A percentile compares a stretch with the other conserved stretches of the same genome.
These are phyloP conservation scores for Rhagonycha lutea DNA, from an alignment of 2,888 invertebrate species.

Conservation along the genomic window DNA sequence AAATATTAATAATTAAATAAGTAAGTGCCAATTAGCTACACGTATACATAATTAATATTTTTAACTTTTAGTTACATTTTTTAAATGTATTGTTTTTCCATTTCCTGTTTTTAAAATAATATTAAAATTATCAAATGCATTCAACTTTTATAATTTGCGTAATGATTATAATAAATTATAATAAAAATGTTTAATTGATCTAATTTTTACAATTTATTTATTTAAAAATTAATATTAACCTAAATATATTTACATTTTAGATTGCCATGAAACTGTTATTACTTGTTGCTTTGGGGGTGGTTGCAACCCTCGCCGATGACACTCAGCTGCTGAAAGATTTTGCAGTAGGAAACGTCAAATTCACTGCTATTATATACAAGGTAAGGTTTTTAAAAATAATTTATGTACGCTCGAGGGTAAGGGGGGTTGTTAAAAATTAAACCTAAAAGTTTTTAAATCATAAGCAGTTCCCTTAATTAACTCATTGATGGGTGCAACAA, in stretches of 20 bases:
- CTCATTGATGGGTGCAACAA: slow-evolving; percentile 68
- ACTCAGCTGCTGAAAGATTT: slow-evolving; percentile 50
- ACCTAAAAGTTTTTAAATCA: slow-evolving; percentile 40
- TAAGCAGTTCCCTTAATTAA: slow-evolving; percentile 76
- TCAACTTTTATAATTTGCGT: background rate
- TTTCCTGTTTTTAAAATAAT: background rate
- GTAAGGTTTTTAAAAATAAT: slow-evolving; percentile 49
- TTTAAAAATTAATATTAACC: background rate
- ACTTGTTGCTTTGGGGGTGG: slow-evolving; percentile 38
- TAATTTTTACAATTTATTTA: background rate
- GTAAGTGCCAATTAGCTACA: background rate
- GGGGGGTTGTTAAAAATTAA: background rate
- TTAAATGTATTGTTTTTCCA: background rate
- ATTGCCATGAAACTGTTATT: slow-evolving; percentile 5
- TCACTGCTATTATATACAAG: slow-evolving; percentile 57
- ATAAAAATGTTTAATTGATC: background rate
- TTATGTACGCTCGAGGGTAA: background rate
- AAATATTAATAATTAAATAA: background rate
- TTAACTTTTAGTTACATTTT: background rate
- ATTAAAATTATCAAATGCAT: background rate
- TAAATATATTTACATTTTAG: background rate
- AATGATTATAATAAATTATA: background rate
- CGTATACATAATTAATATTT: background rate
- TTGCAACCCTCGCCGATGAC: slow-evolving; percentile 33
- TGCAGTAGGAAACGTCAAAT: slow-evolving; percentile 37